Conservation (phyloP, 1,140 invertebrate genomes). For the Drosophila nannoptera region DNA sequence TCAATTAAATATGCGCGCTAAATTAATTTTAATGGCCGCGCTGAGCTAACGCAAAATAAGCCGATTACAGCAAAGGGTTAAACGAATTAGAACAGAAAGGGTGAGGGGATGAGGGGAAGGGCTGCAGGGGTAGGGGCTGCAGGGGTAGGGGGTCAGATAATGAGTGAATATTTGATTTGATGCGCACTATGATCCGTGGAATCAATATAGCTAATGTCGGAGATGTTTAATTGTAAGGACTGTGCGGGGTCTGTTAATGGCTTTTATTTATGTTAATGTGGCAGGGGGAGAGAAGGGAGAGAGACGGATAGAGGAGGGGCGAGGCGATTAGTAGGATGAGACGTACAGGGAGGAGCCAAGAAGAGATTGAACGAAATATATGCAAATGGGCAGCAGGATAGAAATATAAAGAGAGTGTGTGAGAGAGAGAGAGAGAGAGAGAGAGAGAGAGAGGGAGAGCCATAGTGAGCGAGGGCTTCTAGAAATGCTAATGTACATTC, state of each 20-base stretch:
- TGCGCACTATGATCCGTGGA: background rate
- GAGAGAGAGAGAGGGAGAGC: too few relatives aligned
- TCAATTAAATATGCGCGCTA: conserved; percentile 31
- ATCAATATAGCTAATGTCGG: background rate
- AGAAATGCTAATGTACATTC: background rate
- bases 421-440: too few relatives aligned
- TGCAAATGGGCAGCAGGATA: too few relatives aligned
- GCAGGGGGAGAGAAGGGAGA: too few relatives aligned
- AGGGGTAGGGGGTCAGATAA: background rate
- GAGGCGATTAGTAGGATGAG: too few relatives aligned
- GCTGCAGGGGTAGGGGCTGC: background rate
- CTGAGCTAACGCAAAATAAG: conserved; percentile 4
- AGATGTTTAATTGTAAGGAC: background rate
- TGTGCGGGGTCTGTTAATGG: background rate
- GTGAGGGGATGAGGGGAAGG: background rate
- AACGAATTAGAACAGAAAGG: background rate
- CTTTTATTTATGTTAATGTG: too few relatives aligned
- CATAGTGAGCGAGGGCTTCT: too few relatives aligned
- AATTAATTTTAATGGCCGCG: conserved; percentile 17
- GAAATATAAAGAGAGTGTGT: too few relatives aligned
- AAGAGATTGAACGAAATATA: too few relatives aligned
- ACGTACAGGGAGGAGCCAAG: too few relatives aligned
- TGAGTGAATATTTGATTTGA: conserved; percentile 1
- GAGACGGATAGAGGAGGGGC: too few relatives aligned
- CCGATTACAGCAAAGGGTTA: conserved; percentile 4